Evolutionary conservation across 2,797 vertebrate species (phyloP), one percentile per base, ranked within the genome.

Genomic region (Platalea minor): DNA sequence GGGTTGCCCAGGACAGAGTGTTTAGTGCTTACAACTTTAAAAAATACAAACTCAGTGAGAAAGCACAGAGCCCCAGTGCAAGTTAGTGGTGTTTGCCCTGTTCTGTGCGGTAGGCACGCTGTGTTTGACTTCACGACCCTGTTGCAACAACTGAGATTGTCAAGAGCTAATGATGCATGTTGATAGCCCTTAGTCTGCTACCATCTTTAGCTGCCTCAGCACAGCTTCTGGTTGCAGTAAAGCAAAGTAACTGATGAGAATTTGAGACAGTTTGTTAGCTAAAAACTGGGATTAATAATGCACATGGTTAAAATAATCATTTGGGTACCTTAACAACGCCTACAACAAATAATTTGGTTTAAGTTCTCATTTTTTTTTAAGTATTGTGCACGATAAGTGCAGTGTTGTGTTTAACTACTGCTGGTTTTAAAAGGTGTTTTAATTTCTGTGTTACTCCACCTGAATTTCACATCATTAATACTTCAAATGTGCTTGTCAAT

Each of bases 21-120:
- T 46, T 72, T 53, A n/a, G 59, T 72, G 35, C 46, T 46, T 77
- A 20, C 13, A 77, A 39, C 18, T 78, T 88, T 54, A 61, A 65
- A 60, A 88, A 65, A 21, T 21, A 41, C 29, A 59, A 53, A 35
- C 33, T 20, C 28, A 46, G 39, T 14, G 23, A 65, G 29, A 41
- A 65, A 77, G 8, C 0, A 1, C 3, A 2, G 39, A 82, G 11
- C 39, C 13, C 17, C n/a, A 3, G 8, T 31, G 50, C 2, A 14
- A 51, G 19, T 48, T 29, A 10, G 39, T 28, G 56, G 50, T 37
- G 31, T 54, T 41, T 41, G 56, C 5, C 8, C 11, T 17, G 26
- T 46, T 57, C 10, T 7, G 67, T 10, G 45, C 0, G 1, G 29
- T 25, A 50, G 61, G 31, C 9, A 14, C 0, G 3, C 23, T 48